Conservation (phyloP, 2,113 vertebrate species). For the Poeciliopsis prolifica region DNA sequence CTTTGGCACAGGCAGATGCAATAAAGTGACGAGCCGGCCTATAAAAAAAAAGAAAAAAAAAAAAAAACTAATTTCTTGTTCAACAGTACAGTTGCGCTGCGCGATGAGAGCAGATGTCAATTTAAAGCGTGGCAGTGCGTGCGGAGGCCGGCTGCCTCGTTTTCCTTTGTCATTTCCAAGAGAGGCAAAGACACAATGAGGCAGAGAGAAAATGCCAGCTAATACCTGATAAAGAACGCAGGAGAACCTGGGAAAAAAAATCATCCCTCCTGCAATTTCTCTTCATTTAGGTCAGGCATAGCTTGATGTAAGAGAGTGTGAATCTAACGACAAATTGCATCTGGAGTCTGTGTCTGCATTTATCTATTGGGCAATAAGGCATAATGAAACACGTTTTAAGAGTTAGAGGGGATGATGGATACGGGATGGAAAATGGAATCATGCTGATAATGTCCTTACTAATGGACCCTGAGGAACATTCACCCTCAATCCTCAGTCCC, state of each 20-base stretch:
- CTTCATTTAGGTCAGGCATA: constrained; percentile 61
- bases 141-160: constrained; percentile 54
- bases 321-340: constrained; percentile 64
- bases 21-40: constrained; percentile 60
- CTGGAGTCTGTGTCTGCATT: constrained; percentile 44
- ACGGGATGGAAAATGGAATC: neutral
- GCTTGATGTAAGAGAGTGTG: constrained; percentile 51
- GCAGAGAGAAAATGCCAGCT: constrained; percentile 9
- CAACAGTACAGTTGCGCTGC: constrained; percentile 41
- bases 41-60: constrained; percentile 30
- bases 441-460: neutral
- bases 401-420: neutral
- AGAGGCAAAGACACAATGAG: constrained; percentile 40
- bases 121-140: constrained; percentile 57
- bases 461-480: neutral
- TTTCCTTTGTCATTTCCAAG: constrained; percentile 67
- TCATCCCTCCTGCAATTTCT: constrained; percentile 58
- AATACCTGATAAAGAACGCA: constrained; percentile 45
- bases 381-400: constrained; percentile 21
- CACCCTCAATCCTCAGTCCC: neutral
- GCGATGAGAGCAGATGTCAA: constrained; percentile 67
- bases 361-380: constrained; percentile 53
- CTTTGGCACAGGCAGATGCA: constrained; percentile 54
- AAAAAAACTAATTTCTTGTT: constrained; percentile 57
- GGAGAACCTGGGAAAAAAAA: constrained; percentile 32